Percentiles rank a stretch among this genome's conserved stretches.
Evolutionary conservation across 2,888 invertebrate genomes (phyloP).

Genomic region (Drosophila kanekoi): DNA sequence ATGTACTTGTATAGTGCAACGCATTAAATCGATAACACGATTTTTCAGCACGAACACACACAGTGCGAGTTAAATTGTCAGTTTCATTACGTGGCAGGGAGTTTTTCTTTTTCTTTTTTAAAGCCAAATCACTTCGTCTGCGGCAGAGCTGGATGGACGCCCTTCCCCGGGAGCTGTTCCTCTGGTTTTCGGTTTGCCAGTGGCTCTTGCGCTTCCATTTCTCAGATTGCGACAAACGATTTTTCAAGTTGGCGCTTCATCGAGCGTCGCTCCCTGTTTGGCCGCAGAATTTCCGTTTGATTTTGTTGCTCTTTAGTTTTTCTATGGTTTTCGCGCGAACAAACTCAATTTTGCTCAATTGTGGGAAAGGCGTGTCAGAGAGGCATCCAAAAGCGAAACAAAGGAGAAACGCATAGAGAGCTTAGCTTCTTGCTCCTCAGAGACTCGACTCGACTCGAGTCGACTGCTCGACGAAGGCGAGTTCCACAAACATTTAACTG

Average conservation of each 20-base stretch:
- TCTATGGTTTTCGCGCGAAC: conserved; percentile 57
- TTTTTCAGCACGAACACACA: conserved; percentile 76
- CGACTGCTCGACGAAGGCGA: conserved; percentile 61
- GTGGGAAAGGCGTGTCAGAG: conserved; percentile 47
- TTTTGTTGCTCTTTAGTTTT: conserved; percentile 50
- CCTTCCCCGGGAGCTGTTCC: conserved; percentile 12
- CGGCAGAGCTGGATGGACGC: conserved; percentile 45
- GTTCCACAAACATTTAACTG: conserved; percentile 82
- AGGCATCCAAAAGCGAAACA: conserved; percentile 7
- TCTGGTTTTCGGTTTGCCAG: conserved; percentile 12
- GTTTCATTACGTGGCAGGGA: conserved; percentile 74
- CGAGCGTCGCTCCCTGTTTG: conserved; percentile 33
- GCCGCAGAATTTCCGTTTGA: conserved; percentile 31
- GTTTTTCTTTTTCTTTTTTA: conserved; percentile 51
- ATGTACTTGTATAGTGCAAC: conserved; percentile 40
- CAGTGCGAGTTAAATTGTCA: conserved; percentile 78
- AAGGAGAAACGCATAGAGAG: conserved; percentile 16
- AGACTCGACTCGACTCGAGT: conserved; percentile 35
- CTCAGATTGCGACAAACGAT: conserved; percentile 76
- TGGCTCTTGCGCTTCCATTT: conserved; percentile 29
- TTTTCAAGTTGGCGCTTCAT: conserved; percentile 77
- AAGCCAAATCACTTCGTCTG: conserved; percentile 76
- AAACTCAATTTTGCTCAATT: conserved; percentile 65
- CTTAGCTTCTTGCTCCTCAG: conserved; percentile 40
- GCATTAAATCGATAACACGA: conserved; percentile 81